Percentiles rank a stretch among this genome's conserved stretches.
phyloP scores from a whole-genome alignment of 1,140 invertebrate species.

The Stenopsyche tienmushanensis region DNA sequence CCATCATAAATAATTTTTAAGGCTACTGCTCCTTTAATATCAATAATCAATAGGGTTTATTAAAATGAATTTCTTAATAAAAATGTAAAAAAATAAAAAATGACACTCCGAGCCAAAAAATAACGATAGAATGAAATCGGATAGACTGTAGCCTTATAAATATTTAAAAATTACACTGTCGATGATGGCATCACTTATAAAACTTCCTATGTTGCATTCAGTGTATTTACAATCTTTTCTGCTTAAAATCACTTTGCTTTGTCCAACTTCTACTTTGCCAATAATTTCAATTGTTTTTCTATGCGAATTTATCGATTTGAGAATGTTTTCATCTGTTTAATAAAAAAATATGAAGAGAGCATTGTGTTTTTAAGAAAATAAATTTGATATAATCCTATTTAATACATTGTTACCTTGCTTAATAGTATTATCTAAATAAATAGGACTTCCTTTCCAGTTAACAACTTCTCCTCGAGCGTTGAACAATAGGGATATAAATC shows the following conservation, averaged over 20 bases:
- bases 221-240: slow-evolving; percentile 53
- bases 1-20: no score
- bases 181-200: slow-evolving; percentile 66
- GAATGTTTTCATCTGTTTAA: slow-evolving; percentile 52
- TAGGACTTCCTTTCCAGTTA: slow-evolving; percentile 71
- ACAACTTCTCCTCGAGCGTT: slow-evolving; percentile 69
- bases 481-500: slow-evolving; percentile 73
- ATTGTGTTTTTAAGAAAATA: background rate
- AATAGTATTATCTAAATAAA: slow-evolving; percentile 66
- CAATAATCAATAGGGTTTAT: no score
- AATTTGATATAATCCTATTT: background rate
- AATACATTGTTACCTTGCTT: slow-evolving; percentile 58
- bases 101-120: no score
- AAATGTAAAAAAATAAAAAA: no score
- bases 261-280: slow-evolving; percentile 60
- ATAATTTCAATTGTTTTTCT: slow-evolving; percentile 58
- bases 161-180: slow-evolving; percentile 53
- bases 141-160: no score
- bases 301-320: slow-evolving; percentile 61
- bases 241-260: slow-evolving; percentile 55
- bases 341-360: background rate
- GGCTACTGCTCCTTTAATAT: no score
- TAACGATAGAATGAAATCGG: no score
- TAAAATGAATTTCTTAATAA: background rate
- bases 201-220: slow-evolving; percentile 73